phyloP scores from a whole-genome alignment of 2,888 invertebrate species.

The Argyresthia albistria region DNA sequence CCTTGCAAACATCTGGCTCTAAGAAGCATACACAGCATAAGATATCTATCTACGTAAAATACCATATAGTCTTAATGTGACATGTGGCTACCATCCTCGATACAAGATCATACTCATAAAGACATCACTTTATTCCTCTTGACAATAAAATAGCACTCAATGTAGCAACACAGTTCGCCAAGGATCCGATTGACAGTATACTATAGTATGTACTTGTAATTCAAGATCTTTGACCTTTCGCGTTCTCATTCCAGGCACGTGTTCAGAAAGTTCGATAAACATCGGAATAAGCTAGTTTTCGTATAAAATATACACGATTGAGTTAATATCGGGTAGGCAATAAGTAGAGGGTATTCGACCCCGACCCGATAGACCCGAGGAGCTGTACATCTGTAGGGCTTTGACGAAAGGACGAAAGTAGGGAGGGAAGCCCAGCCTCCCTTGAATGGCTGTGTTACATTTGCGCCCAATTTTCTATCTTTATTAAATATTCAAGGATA shows the following conservation, averaged over 20 bases:
- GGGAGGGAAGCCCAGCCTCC: slow-evolving; percentile 26
- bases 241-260: too few relatives aligned
- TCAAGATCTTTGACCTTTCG: too few relatives aligned
- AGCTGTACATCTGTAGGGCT: slow-evolving; percentile 26
- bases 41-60: slow-evolving; percentile 20
- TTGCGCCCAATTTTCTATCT: slow-evolving; percentile 23
- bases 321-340: slow-evolving; percentile 17
- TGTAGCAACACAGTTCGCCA: not conserved
- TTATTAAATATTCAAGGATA: too few relatives aligned
- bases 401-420: slow-evolving; percentile 21
- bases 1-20: slow-evolving; percentile 53
- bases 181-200: not conserved
- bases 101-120: slow-evolving; percentile 14
- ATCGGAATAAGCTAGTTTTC: not conserved
- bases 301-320: slow-evolving; percentile 2
- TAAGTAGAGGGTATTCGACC: slow-evolving; percentile 17
- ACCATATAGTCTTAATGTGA: slow-evolving; percentile 23
- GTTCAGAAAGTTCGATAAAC: not conserved
- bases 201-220: too few relatives aligned
- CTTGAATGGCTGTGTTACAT: slow-evolving; percentile 12
- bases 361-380: slow-evolving; percentile 26
- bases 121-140: slow-evolving; percentile 6
- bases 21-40: not conserved
- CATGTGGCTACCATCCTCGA: slow-evolving; percentile 58
- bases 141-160: not conserved